Percentiles rank a stretch among this genome's conserved stretches.
phyloP scores from a whole-genome alignment of 2,113 vertebrate genomes.

The Sminthopsis crassicaudata region DNA sequence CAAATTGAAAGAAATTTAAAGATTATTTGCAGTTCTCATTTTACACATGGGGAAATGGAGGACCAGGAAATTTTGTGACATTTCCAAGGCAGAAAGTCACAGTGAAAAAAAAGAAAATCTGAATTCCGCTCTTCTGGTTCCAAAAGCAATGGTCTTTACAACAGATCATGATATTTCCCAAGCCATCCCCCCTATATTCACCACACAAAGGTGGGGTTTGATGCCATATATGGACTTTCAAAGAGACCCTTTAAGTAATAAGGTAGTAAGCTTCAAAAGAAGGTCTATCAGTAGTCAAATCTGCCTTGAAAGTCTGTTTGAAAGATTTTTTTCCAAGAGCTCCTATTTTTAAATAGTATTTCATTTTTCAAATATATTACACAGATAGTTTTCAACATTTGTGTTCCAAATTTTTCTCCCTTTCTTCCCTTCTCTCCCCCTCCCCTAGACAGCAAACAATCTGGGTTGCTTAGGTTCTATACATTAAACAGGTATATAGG shows the following conservation, averaged over 20 bases:
- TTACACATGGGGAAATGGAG: neutral
- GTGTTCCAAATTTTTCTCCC: too few relatives aligned
- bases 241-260: neutral
- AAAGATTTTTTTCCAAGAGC: neutral
- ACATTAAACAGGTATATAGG: too few relatives aligned
- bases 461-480: too few relatives aligned
- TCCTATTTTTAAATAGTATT: too few relatives aligned
- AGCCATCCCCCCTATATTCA: too few relatives aligned
- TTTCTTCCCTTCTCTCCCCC: too few relatives aligned
- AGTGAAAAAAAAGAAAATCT: neutral
- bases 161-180: too few relatives aligned
- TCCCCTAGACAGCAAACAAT: too few relatives aligned
- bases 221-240: neutral
- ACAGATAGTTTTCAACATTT: too few relatives aligned
- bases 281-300: neutral
- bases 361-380: too few relatives aligned
- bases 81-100: neutral
- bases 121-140: neutral
- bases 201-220: neutral
- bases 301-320: too few relatives aligned
- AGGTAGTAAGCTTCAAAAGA: neutral
- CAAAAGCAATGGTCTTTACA: neutral
- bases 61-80: neutral
- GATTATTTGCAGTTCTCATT: neutral
- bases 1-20: neutral